Evolutionary conservation across 2,113 vertebrate genomes (phyloP), one percentile per base, ranked within the genome.

Genomic region (Colinus virginianus): DNA sequence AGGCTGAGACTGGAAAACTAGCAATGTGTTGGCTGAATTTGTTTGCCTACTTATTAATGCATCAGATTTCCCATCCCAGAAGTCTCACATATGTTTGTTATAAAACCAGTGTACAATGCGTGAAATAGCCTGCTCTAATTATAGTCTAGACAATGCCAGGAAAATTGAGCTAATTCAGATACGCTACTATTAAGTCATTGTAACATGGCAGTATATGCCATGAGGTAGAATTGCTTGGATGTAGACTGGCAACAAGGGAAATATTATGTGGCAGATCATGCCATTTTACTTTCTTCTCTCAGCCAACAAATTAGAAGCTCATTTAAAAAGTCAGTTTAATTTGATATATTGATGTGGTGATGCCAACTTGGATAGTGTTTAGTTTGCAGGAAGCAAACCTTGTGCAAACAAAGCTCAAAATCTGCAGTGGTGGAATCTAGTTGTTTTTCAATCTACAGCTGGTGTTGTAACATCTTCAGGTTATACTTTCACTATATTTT

Each of bases 41-140:
- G 10, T 72, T 69, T 69, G 53, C 48, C 20, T 62, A 43, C 13
- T 66, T 80, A 56, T n/a, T 43, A 58, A 11, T 43, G 43, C 36
- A 61, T 67, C 23, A 19, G 28, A 51, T 74, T 82, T 32, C 30
- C 48, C 13, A 76, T 62, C 36, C 42, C 28, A 67, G 71, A 93
- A 82, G 15, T 28, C 40, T 66, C 77, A 56, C 84, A 70, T 93
- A 86, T 75, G 84, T 88, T 88, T 70, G 63, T 43, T 61, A 74
- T 40, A 81, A 90, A 74, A 38, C 25, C 42, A 91, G 46, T 23
- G 56, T 61, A 75, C 45, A 38, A 42, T 42, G n/a, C 82, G 25
- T 82, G 77, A 91, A 85, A 83, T 66, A 78, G 42, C 32, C 51
- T n/a, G 14, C 28, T 75, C 49, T 93, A 66, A 75, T 93, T 93